These are phyloP conservation scores for Sinocyclocheilus anophthalmus DNA, from an alignment of 2,113 vertebrate genomes.

Conservation along the genomic window DNA sequence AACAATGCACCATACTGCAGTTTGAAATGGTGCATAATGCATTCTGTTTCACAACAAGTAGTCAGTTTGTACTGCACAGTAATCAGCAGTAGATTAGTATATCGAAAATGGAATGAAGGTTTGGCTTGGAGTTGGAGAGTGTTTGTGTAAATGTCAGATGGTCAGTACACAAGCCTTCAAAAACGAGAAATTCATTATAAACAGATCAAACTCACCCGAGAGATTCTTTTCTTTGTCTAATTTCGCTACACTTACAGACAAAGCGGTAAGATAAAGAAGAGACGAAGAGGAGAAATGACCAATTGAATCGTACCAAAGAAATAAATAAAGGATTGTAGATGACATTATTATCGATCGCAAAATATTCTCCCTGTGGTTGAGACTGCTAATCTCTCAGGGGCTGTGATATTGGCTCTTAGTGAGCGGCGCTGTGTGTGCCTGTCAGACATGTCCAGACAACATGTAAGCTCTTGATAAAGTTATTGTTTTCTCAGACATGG, in stretches of 20 bases:
- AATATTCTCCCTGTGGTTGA: slow-evolving; percentile 62
- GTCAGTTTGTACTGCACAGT: not conserved
- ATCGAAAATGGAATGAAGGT: not conserved
- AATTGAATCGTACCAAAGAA: slow-evolving; percentile 70
- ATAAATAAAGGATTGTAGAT: slow-evolving; percentile 72
- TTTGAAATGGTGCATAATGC: not conserved
- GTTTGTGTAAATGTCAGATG: not conserved
- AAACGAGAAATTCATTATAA: not conserved
- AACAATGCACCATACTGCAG: not conserved
- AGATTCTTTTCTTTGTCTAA: not conserved
- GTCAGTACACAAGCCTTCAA: slow-evolving; percentile 10
- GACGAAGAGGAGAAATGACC: slow-evolving; percentile 67
- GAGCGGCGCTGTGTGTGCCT: slow-evolving; percentile 2
- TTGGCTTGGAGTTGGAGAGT: not conserved
- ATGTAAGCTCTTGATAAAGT: slow-evolving; percentile 63
- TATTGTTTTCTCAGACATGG: slow-evolving; percentile 61
- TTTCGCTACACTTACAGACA: not conserved
- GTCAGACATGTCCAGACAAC: slow-evolving; percentile 63
- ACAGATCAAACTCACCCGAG: not conserved
- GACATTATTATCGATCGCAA: slow-evolving; percentile 78
- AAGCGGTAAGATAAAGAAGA: slow-evolving; percentile 31
- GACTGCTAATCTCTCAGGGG: slow-evolving; percentile 71
- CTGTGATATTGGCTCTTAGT: slow-evolving; percentile 38
- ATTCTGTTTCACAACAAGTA: not conserved
- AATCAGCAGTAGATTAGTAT: not conserved